Percentiles rank a stretch among this genome's conserved stretches.
Conservation (phyloP, 1,140 invertebrate genomes). For the Mycetomoellerius zeteki region DNA sequence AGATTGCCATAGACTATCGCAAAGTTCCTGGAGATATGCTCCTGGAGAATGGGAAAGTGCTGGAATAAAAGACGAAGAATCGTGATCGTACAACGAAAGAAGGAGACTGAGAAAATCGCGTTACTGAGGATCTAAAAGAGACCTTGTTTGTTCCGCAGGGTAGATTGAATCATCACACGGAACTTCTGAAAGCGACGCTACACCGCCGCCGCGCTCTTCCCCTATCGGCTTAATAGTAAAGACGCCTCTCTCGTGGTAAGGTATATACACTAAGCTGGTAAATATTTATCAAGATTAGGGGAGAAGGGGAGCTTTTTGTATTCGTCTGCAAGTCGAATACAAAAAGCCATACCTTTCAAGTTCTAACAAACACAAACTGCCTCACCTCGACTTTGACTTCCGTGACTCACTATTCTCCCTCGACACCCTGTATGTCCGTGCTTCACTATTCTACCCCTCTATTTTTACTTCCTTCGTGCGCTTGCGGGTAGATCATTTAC, state of each 20-base stretch:
- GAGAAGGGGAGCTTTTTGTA: slow-evolving; percentile 64
- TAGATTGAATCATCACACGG: slow-evolving; percentile 62
- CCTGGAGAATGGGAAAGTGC: slow-evolving; percentile 9
- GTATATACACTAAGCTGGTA: slow-evolving; percentile 76
- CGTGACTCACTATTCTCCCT: neutral
- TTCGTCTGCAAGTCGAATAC: slow-evolving; percentile 45
- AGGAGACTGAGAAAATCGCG: slow-evolving; percentile 12
- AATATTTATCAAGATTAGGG: slow-evolving; percentile 84
- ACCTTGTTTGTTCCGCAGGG: slow-evolving; percentile 59
- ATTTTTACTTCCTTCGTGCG: slow-evolving; percentile 61
- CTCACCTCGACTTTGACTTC: slow-evolving; percentile 23
- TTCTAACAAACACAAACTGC: slow-evolving; percentile 60
- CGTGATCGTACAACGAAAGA: neutral
- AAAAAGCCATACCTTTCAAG: slow-evolving; percentile 15
- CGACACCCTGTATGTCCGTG: neutral
- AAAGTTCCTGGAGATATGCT: neutral
- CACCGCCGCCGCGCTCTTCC: slow-evolving; percentile 11
- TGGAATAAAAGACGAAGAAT: slow-evolving; percentile 9
- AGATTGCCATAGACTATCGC: slow-evolving; percentile 23
- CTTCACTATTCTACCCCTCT: slow-evolving; percentile 66
- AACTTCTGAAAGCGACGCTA: slow-evolving; percentile 40
- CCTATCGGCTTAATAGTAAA: slow-evolving; percentile 47
- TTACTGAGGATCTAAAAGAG: slow-evolving; percentile 21
- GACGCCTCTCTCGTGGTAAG: slow-evolving; percentile 25
- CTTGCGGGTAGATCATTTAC: slow-evolving; percentile 48